Evolutionary conservation across 2,888 invertebrate species (phyloP).

Genomic region (Ornithoptera alexandrae): DNA sequence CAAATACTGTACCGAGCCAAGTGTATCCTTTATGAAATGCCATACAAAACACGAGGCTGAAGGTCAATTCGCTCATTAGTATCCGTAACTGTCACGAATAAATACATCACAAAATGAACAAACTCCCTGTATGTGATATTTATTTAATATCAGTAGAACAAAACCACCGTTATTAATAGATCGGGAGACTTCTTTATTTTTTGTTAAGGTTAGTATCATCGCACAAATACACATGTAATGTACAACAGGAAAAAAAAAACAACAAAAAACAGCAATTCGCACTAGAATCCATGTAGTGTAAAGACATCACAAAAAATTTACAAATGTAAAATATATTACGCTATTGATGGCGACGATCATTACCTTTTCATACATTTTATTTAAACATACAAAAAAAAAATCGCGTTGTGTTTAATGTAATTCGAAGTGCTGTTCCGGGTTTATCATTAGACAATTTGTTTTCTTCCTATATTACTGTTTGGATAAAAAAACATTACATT

Average conservation of each 20-base stretch:
- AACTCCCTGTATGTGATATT: constrained; percentile 6
- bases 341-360: not conserved
- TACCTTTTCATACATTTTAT: not conserved
- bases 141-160: constrained; percentile 7
- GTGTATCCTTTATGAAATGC: constrained; percentile 23
- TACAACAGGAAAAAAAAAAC: not conserved
- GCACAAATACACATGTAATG: not conserved
- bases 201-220: not conserved
- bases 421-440: constrained; percentile 1
- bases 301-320: not conserved
- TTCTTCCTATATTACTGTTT: not conserved
- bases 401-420: not conserved
- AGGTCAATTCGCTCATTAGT: constrained; percentile 29
- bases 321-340: not conserved
- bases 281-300: not conserved
- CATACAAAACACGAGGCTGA: constrained; percentile 19
- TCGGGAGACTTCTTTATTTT: not conserved
- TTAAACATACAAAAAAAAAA: not conserved
- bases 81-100: constrained; percentile 24
- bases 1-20: not conserved
- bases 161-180: not conserved
- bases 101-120: constrained; percentile 12
- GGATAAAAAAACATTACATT: too few species aligned
- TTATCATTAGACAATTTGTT: not conserved
- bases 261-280: not conserved